Percentiles rank a stretch among this genome's conserved stretches.
phyloP scores from a whole-genome alignment of 2,797 vertebrate genomes.

The Falco columbarius region DNA sequence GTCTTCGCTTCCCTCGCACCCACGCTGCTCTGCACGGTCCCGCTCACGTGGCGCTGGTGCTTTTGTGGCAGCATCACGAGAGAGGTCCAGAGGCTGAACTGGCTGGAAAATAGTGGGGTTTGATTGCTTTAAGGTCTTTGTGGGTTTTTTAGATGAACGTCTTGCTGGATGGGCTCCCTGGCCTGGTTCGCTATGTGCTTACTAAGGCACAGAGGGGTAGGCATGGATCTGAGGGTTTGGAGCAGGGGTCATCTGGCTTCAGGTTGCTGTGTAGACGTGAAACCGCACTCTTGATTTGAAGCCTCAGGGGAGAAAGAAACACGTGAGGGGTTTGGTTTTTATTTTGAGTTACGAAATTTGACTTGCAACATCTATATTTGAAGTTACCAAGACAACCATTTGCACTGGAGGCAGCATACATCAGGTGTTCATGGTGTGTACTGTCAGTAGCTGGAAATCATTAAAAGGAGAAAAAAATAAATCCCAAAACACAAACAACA shows the following conservation, averaged over 20 bases:
- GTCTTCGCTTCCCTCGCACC: rapidly evolving
- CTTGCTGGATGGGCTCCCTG: neutral
- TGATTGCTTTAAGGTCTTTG: neutral
- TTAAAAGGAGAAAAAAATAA: neutral
- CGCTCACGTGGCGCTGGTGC: rapidly evolving
- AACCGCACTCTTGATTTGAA: rapidly evolving
- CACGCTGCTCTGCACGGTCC: rapidly evolving
- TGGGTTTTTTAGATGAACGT: neutral
- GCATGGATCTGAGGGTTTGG: neutral
- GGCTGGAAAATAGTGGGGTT: neutral
- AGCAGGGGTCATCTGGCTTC: neutral
- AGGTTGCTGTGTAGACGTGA: neutral
- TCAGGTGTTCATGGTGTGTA: neutral
- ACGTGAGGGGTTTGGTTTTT: neutral
- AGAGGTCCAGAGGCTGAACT: neutral
- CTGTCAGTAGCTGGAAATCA: neutral
- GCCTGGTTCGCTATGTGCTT: rapidly evolving
- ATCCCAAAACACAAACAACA: neutral
- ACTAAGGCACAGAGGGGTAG: neutral
- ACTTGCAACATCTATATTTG: neutral
- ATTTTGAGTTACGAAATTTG: neutral
- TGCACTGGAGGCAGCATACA: neutral
- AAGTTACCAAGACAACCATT: neutral
- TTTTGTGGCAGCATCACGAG: neutral
- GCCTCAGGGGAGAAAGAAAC: neutral